These are phyloP conservation scores for Pomacea canaliculata DNA, from an alignment of 2,888 invertebrate genomes.

Conservation along the genomic window DNA sequence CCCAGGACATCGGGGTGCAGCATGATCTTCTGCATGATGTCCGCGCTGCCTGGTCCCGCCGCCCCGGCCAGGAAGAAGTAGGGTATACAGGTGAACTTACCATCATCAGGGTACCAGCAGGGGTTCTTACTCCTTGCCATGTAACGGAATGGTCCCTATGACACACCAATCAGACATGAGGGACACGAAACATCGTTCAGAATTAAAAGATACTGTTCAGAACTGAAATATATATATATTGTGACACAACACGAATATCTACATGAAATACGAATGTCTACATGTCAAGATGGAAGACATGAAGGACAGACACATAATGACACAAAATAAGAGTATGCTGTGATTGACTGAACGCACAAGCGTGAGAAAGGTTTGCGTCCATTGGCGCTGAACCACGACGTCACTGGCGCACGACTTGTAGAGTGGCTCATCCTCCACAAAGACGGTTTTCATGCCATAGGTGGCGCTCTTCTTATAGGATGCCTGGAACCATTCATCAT, in stretches of 20 bases:
- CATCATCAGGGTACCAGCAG: constrained; percentile 21
- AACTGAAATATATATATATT: too few relatives aligned
- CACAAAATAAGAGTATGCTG: too few relatives aligned
- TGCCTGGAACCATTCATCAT: constrained; percentile 13
- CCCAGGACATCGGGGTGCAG: constrained; percentile 22
- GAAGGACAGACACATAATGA: too few relatives aligned
- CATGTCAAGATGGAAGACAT: too few relatives aligned
- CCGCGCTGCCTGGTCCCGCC: constrained; percentile 12
- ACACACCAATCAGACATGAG: neutral
- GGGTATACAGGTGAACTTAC: constrained; percentile 20
- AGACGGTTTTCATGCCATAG: constrained; percentile 16
- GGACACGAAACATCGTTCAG: too few relatives aligned
- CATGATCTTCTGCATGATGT: constrained; percentile 23
- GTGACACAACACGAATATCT: too few relatives aligned
- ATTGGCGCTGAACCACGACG: constrained; percentile 14
- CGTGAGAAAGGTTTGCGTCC: constrained; percentile 19
- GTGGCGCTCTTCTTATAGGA: constrained; percentile 20
- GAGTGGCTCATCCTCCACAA: constrained; percentile 24
- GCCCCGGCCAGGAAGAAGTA: constrained; percentile 21
- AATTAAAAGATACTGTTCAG: too few relatives aligned
- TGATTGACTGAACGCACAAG: neutral
- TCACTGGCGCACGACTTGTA: constrained; percentile 17
- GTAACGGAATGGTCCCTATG: constrained; percentile 19
- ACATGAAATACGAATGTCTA: too few relatives aligned
- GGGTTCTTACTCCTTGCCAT: constrained; percentile 20